Conservation (phyloP, 2,888 invertebrate genomes). For the Neoscelio sp. region DNA sequence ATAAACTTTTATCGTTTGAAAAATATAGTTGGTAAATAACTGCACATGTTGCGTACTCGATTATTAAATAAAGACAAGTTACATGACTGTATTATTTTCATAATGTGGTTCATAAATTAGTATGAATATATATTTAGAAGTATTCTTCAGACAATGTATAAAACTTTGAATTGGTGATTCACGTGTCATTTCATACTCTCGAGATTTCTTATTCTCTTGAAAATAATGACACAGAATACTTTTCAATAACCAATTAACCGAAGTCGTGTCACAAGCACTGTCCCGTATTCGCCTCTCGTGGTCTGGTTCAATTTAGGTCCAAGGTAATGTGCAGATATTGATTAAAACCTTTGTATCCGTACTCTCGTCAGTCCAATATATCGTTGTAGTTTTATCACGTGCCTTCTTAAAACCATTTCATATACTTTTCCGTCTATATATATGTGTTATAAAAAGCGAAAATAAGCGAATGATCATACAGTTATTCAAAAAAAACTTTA, state of each 20-base stretch:
- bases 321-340: conserved; percentile 59
- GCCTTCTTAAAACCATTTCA: conserved; percentile 24
- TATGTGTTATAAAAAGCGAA: no score
- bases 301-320: conserved; percentile 60
- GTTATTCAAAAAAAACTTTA: no score
- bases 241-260: conserved; percentile 54
- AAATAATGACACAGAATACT: conserved; percentile 32
- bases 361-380: conserved; percentile 41
- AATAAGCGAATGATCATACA: no score
- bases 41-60: no score
- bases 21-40: no score
- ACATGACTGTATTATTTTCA: no score
- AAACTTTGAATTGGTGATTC: conserved; percentile 4
- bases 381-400: conserved; percentile 26
- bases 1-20: no score
- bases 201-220: conserved; percentile 8
- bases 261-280: conserved; percentile 39
- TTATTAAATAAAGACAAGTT: no score
- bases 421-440: no score
- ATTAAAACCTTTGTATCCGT: conserved; percentile 55
- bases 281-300: conserved; percentile 40
- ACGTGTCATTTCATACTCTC: background rate
- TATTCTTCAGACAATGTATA: background rate
- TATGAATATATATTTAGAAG: no score
- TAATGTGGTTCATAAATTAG: no score